These are phyloP conservation scores for Ennomos erosarius DNA, from an alignment of 2,888 invertebrate species.

Conservation along the genomic window DNA sequence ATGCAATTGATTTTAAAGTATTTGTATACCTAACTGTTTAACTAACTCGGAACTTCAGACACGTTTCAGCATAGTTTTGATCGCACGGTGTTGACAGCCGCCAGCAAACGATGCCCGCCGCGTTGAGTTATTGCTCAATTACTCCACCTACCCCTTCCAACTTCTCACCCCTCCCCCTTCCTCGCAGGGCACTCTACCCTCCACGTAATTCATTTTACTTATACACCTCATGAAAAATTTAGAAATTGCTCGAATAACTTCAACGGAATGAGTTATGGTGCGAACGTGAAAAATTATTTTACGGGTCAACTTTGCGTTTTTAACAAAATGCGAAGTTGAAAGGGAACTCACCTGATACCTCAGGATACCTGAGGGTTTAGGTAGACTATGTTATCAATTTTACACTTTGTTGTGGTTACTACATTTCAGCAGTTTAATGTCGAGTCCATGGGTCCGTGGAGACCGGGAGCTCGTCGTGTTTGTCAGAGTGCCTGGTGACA, in stretches of 20 bases:
- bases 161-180: background rate
- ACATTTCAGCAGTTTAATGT: too few relatives aligned
- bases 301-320: conserved; percentile 25
- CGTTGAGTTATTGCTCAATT: conserved; percentile 43
- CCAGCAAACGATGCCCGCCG: conserved; percentile 29
- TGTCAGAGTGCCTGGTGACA: too few relatives aligned
- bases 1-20: too few relatives aligned
- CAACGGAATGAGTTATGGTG: conserved; percentile 34
- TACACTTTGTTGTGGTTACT: too few relatives aligned
- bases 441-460: too few relatives aligned
- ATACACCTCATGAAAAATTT: conserved; percentile 43
- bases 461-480: too few relatives aligned
- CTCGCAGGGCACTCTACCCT: conserved; percentile 21
- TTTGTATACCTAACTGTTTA: too few relatives aligned
- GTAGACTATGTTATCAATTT: too few relatives aligned
- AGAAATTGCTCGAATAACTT: conserved; percentile 42
- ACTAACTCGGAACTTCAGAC: background rate
- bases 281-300: conserved; percentile 37
- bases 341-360: background rate
- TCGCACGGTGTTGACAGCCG: conserved; percentile 29
- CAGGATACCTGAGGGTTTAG: too few relatives aligned
- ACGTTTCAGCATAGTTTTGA: conserved; percentile 7
- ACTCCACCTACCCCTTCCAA: conserved; percentile 22
- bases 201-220: conserved; percentile 39
- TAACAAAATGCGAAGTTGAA: background rate